These are phyloP conservation scores for Panopea generosa DNA, from an alignment of 2,888 invertebrate species.

Conservation along the genomic window DNA sequence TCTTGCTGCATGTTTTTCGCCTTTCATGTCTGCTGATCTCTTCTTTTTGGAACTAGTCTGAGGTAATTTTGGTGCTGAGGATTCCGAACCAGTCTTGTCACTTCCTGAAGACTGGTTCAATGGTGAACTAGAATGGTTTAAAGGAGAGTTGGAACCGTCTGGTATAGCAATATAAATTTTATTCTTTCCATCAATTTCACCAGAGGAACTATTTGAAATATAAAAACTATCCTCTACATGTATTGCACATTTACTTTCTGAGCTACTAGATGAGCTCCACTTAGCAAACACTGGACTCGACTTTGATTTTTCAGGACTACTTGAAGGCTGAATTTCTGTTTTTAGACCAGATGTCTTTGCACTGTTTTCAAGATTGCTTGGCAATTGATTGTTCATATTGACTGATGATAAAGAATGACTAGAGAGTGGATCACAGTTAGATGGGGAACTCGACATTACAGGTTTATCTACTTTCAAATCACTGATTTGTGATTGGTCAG, in stretches of 20 bases:
- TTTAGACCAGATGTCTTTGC: slow-evolving; percentile 2
- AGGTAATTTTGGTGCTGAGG: neutral
- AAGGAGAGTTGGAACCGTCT: slow-evolving; percentile 13
- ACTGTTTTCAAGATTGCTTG: neutral
- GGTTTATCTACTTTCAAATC: neutral
- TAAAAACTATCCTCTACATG: neutral
- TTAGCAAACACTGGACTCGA: neutral
- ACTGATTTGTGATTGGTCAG: neutral
- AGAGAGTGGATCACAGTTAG: slow-evolving; percentile 18
- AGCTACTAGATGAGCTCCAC: slow-evolving; percentile 8
- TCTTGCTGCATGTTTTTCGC: neutral
- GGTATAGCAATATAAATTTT: neutral
- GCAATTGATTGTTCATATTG: neutral
- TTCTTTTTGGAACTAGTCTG: neutral
- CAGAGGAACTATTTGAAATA: neutral
- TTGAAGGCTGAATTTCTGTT: neutral
- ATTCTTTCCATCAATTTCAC: neutral
- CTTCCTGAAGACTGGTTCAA: slow-evolving; percentile 9
- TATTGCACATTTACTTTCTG: slow-evolving; percentile 28
- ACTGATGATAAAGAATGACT: slow-evolving; percentile 10
- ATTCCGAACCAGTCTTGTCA: slow-evolving; percentile 15
- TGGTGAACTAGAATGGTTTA: neutral
- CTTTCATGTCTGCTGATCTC: neutral
- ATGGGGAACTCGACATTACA: neutral
- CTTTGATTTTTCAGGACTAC: slow-evolving; percentile 7